A percentile compares a stretch with the other conserved stretches of the same genome.
Evolutionary conservation across 2,888 invertebrate genomes (phyloP).

Genomic region (Troglohyphantes excavatus): DNA sequence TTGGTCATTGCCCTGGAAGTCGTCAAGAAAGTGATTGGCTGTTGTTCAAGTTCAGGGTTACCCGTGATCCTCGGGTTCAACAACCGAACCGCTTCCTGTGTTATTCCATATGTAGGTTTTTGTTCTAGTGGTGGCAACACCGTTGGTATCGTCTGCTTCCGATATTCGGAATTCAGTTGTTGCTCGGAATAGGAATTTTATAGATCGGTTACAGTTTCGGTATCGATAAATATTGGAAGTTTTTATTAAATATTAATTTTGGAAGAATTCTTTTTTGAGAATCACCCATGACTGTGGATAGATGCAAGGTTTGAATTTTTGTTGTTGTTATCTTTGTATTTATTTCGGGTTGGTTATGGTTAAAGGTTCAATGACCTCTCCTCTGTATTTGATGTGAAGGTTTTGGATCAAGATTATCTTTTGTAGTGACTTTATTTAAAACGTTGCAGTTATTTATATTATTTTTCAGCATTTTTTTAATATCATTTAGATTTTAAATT

Average conservation of each 20-base stretch:
- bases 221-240: background rate
- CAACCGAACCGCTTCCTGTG: conserved; percentile 73
- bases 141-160: conserved; percentile 44
- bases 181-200: background rate
- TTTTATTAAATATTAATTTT: background rate
- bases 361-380: background rate
- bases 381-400: no score
- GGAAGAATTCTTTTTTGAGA: background rate
- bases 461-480: no score
- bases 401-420: no score
- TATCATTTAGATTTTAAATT: no score
- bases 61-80: conserved; percentile 75
- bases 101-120: conserved; percentile 73
- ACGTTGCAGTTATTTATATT: no score
- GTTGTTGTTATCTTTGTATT: background rate
- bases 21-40: conserved; percentile 78
- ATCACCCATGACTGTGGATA: conserved; percentile 68
- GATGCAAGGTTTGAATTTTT: conserved; percentile 52
- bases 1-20: conserved; percentile 78
- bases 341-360: background rate
- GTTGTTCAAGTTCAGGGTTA: conserved; percentile 78
- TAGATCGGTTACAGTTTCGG: background rate
- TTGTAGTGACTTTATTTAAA: no score
- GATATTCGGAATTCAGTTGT: conserved; percentile 29
- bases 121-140: conserved; percentile 75